These are phyloP conservation scores for Abrostola tripartita DNA, from an alignment of 2,888 invertebrate genomes.

Conservation along the genomic window DNA sequence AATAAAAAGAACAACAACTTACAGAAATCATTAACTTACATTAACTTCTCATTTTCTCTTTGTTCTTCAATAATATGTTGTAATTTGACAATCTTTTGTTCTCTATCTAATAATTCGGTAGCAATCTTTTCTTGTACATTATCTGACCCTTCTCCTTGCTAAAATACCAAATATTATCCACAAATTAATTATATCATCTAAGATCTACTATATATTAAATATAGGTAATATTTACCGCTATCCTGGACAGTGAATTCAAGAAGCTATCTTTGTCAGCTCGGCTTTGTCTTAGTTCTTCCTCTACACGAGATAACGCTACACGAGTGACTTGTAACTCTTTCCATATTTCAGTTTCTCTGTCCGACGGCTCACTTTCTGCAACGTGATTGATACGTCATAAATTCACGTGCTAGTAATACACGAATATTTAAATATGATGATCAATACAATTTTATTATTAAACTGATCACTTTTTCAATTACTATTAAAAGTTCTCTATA, in stretches of 20 bases:
- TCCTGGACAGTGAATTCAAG: constrained; percentile 79
- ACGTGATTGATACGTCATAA: constrained; percentile 5
- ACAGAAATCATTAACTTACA: constrained; percentile 70
- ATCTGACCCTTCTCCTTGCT: constrained; percentile 77
- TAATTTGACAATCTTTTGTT: constrained; percentile 74
- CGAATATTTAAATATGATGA: too few relatives aligned
- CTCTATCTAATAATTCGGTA: constrained; percentile 75
- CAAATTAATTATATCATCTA: not conserved
- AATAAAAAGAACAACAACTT: too few relatives aligned
- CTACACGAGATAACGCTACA: constrained; percentile 71
- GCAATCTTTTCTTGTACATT: constrained; percentile 77
- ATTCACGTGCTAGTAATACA: too few relatives aligned
- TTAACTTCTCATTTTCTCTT: constrained; percentile 74
- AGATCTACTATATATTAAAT: not conserved
- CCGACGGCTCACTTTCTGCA: constrained; percentile 78
- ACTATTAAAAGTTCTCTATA: too few relatives aligned
- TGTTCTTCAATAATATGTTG: constrained; percentile 75
- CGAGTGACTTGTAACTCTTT: constrained; percentile 81
- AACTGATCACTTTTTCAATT: too few relatives aligned
- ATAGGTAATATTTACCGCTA: constrained; percentile 74
- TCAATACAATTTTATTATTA: too few relatives aligned
- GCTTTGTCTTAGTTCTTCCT: constrained; percentile 77
- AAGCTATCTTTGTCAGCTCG: constrained; percentile 85
- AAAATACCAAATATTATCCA: constrained; percentile 31
- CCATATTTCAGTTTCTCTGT: constrained; percentile 85